Percentiles rank a stretch among this genome's conserved stretches.
Evolutionary conservation across 2,888 invertebrate genomes (phyloP).

Genomic region (Apamea epomidion): DNA sequence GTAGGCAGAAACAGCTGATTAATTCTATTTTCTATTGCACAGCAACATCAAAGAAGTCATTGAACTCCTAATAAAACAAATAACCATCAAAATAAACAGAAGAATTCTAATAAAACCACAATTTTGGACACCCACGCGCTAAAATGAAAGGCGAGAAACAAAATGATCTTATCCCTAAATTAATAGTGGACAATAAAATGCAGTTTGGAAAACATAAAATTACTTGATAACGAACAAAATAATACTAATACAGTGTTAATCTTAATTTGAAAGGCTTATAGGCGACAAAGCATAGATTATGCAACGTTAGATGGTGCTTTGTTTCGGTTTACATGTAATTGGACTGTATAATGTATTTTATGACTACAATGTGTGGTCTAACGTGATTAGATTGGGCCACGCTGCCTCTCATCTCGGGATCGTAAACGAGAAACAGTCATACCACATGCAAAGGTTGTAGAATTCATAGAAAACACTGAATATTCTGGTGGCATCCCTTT

Average conservation of each 20-base stretch:
- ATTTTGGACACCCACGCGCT: conserved; percentile 45
- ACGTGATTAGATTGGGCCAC: conserved; percentile 6
- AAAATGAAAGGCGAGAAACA: conserved; percentile 39
- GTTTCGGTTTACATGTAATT: conserved; percentile 51
- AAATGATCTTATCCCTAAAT: conserved; percentile 46
- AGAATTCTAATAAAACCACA: conserved; percentile 47
- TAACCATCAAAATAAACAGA: conserved; percentile 58
- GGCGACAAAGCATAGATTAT: conserved; percentile 22
- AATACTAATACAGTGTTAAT: conserved; percentile 40
- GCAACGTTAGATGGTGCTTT: conserved; percentile 23
- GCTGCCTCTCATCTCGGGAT: conserved; percentile 5
- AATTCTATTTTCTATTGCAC: conserved; percentile 26
- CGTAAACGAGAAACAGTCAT: conserved; percentile 7
- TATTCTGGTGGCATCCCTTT: conserved; percentile 17
- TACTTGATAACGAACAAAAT: conserved; percentile 30
- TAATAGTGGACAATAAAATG: conserved; percentile 46
- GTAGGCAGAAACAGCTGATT: conserved; percentile 36
- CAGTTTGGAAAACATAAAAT: conserved; percentile 36
- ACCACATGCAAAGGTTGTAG: conserved; percentile 1
- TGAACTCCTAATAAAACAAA: conserved; percentile 56
- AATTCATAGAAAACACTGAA: conserved; percentile 14
- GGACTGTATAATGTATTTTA: conserved; percentile 52
- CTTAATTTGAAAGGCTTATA: conserved; percentile 39
- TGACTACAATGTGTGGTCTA: conserved; percentile 52
- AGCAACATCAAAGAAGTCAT: conserved; percentile 37